Percentiles rank a stretch among this genome's conserved stretches.
Evolutionary conservation across 2,888 invertebrate genomes (phyloP).

Genomic region (Noctua pronuba): DNA sequence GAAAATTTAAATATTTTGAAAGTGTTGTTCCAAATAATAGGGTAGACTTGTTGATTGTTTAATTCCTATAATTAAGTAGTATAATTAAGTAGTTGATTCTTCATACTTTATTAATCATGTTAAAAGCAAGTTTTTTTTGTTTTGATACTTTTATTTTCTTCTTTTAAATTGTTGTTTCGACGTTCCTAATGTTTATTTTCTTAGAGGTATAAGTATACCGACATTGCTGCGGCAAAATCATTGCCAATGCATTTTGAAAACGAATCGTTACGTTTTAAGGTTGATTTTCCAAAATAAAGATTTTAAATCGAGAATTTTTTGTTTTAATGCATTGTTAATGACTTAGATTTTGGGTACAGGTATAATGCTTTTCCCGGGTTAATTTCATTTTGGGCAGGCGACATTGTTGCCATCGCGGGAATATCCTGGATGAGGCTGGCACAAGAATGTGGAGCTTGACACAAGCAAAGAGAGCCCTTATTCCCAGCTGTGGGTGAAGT

Average conservation of each 20-base stretch:
- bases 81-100: constrained; percentile 46
- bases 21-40: background rate
- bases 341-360: background rate
- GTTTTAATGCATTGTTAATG: constrained; percentile 17
- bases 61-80: constrained; percentile 16
- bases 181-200: background rate
- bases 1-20: background rate
- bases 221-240: constrained; percentile 51
- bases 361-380: background rate
- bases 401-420: no score
- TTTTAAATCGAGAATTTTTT: constrained; percentile 7
- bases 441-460: no score
- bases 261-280: constrained; percentile 57
- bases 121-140: constrained; percentile 34
- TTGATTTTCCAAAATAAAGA: constrained; percentile 68
- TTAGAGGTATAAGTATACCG: background rate
- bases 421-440: no score
- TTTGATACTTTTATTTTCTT: constrained; percentile 27
- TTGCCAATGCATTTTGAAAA: constrained; percentile 54
- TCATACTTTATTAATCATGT: constrained; percentile 57
- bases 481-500: no score
- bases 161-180: constrained; percentile 1
- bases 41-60: constrained; percentile 18
- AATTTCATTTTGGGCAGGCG: no score
- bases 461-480: no score